Evolutionary conservation across 2,888 invertebrate species (phyloP).

Genomic region (Dyspetes luteomarginatus): DNA sequence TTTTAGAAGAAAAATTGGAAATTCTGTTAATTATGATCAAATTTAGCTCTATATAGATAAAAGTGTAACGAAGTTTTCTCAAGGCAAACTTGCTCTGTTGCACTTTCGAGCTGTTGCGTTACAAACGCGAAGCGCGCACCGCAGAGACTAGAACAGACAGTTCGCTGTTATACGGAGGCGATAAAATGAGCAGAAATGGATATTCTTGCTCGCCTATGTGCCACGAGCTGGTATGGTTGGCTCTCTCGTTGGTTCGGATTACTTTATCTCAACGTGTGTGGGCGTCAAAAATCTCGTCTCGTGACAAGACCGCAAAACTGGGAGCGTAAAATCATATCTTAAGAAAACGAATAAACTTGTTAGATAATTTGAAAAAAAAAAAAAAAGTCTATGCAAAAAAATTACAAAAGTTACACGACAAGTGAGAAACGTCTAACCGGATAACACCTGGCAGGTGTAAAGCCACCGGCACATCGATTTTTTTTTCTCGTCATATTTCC

Average conservation of each 20-base stretch:
- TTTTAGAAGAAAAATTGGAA: no score
- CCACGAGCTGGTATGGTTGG: constrained; percentile 8
- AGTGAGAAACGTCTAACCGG: constrained; percentile 16
- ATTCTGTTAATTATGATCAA: no score
- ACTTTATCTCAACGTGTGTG: constrained; percentile 49
- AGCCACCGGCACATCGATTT: not conserved
- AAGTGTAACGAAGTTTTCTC: constrained; percentile 39
- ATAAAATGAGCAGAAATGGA: constrained; percentile 65
- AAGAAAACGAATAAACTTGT: constrained; percentile 11
- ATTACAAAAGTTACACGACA: constrained; percentile 14
- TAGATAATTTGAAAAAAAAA: constrained; percentile 7
- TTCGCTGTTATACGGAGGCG: constrained; percentile 41
- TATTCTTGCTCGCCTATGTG: constrained; percentile 51
- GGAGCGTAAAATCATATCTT: constrained; percentile 34
- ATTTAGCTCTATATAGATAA: constrained; percentile 3
- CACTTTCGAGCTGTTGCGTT: constrained; percentile 59
- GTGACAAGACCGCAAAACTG: constrained; percentile 52
- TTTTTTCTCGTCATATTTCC: not conserved
- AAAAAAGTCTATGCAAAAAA: not conserved
- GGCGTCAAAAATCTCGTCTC: constrained; percentile 55
- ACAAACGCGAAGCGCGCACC: constrained; percentile 16
- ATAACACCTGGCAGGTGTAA: constrained; percentile 34
- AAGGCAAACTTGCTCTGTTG: constrained; percentile 62
- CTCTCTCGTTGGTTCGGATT: constrained; percentile 43
- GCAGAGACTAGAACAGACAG: constrained; percentile 9